These are phyloP conservation scores for Prionace glauca DNA, from an alignment of 2,797 vertebrate species.

Conservation along the genomic window DNA sequence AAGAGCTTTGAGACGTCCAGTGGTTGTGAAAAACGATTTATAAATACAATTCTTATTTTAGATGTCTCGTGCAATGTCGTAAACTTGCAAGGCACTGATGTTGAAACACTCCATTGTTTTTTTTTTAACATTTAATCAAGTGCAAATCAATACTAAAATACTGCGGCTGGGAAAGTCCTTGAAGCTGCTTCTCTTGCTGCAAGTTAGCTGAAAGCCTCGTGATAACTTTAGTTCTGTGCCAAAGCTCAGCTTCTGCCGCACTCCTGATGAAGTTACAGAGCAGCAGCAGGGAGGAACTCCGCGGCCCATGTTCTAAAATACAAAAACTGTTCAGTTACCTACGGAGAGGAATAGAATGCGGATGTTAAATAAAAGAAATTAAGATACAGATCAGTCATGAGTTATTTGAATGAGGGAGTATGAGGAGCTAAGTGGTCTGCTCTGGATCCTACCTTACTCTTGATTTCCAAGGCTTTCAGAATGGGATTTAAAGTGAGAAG, in stretches of 20 bases:
- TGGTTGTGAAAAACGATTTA: background rate
- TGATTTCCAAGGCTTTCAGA: background rate
- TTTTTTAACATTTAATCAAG: background rate
- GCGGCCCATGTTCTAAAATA: background rate
- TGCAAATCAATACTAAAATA: background rate
- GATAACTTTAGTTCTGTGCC: background rate
- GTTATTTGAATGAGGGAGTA: background rate
- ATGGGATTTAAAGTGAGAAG: too few species aligned
- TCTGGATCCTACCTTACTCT: background rate
- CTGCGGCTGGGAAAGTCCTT: background rate
- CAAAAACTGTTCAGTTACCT: background rate
- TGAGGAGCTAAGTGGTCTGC: background rate
- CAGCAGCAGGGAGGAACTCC: background rate
- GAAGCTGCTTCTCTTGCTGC: background rate
- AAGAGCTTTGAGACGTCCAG: background rate
- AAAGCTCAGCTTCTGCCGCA: background rate
- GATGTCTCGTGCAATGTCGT: too few species aligned
- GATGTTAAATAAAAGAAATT: background rate
- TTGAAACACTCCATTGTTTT: background rate
- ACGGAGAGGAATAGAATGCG: background rate
- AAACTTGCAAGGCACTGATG: background rate
- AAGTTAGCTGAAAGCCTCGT: background rate
- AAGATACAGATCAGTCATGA: background rate
- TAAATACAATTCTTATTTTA: background rate
- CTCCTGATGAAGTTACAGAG: background rate